Evolutionary conservation across 2,113 vertebrate species (phyloP).

Genomic region (Ibidorhyncha struthersii): DNA sequence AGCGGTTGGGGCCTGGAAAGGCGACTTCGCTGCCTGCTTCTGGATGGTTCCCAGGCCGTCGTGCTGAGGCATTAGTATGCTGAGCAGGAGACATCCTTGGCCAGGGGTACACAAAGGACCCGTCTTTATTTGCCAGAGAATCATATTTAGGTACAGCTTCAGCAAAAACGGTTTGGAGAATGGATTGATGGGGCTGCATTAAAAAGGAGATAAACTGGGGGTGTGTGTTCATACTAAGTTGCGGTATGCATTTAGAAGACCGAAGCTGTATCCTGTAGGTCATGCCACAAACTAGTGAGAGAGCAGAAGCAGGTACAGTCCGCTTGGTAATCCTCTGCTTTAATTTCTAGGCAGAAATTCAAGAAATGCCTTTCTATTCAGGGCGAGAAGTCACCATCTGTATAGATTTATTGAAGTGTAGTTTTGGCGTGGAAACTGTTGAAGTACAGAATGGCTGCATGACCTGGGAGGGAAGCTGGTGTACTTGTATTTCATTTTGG

Average conservation of each 20-base stretch:
- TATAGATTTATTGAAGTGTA: not conserved
- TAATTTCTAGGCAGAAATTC: not conserved
- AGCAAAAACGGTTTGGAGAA: accelerated
- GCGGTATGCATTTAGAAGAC: not conserved
- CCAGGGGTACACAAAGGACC: not conserved
- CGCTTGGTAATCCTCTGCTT: not conserved
- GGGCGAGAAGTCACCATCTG: not conserved
- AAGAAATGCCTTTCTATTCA: not conserved
- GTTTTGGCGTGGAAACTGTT: accelerated
- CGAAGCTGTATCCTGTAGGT: not conserved
- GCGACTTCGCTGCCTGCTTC: not conserved
- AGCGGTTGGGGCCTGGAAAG: not conserved
- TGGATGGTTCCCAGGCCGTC: not conserved
- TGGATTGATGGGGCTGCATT: not conserved
- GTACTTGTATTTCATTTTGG: not conserved
- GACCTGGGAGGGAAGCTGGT: not conserved
- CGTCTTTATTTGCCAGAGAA: not conserved
- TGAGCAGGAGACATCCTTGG: not conserved
- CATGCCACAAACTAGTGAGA: accelerated
- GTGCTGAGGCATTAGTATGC: not conserved
- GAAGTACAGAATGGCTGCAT: not conserved
- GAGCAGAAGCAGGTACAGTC: not conserved
- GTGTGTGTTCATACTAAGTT: accelerated
- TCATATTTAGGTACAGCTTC: not conserved
- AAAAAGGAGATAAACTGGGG: accelerated